phyloP scores from a whole-genome alignment of 1,140 invertebrate species.

The Bombus picipes region DNA sequence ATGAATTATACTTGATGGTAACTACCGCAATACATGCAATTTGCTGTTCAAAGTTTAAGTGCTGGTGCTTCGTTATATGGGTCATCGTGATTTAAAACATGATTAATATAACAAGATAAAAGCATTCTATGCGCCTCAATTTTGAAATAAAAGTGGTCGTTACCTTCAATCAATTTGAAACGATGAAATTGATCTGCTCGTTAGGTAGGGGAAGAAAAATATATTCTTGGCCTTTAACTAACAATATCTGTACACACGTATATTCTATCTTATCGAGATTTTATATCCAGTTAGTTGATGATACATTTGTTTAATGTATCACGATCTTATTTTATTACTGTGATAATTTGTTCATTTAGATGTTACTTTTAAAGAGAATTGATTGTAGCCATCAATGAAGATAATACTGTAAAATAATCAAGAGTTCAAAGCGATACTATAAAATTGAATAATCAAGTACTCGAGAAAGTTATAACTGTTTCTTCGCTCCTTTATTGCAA shows the following conservation, averaged over 20 bases:
- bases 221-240: neutral
- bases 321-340: no score
- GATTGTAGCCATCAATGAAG: neutral
- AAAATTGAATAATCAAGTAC: conserved; percentile 46
- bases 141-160: conserved; percentile 19
- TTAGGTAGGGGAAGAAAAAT: neutral
- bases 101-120: conserved; percentile 14
- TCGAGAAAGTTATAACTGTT: conserved; percentile 18
- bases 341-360: neutral
- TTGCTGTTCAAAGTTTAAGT: conserved; percentile 18
- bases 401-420: conserved; percentile 25
- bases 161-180: conserved; percentile 36
- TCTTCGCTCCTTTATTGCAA: neutral
- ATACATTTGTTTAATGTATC: no score
- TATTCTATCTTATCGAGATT: neutral
- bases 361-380: neutral
- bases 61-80: neutral
- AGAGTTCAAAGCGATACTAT: conserved; percentile 48
- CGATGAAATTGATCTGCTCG: conserved; percentile 10
- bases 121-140: neutral
- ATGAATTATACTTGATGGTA: conserved; percentile 3
- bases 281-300: neutral
- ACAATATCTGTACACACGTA: neutral
- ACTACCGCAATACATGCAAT: conserved; percentile 5
- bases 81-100: conserved; percentile 12